Conservation (phyloP, 30 jellyfish, hydroid and myxozoan species). For the Hydractinia symbiolongicarpus region DNA sequence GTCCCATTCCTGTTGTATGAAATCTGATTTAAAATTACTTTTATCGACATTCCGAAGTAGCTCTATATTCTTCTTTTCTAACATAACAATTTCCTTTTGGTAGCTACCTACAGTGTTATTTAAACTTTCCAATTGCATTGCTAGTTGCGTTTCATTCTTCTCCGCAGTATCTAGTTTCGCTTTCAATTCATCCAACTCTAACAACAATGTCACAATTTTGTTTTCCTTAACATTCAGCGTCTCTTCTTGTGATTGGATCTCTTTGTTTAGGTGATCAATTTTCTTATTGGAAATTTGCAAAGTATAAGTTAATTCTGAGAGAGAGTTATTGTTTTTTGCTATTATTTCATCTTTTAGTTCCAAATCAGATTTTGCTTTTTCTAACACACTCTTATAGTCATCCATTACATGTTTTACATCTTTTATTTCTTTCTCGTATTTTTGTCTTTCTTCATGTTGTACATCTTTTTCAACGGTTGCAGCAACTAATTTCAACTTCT, state of each 20-base stretch:
- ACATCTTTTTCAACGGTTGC: background rate
- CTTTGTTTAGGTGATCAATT: background rate
- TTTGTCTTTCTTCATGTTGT: background rate
- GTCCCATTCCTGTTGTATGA: slow-evolving; percentile 10
- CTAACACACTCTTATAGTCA: slow-evolving; percentile 5
- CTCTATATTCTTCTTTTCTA: background rate
- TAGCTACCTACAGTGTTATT: background rate
- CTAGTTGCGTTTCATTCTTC: background rate
- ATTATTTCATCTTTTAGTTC: background rate
- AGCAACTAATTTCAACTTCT: background rate
- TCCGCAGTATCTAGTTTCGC: background rate
- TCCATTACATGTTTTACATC: background rate
- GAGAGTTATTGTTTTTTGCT: background rate
- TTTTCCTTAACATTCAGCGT: background rate
- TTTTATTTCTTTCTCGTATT: background rate
- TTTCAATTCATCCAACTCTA: background rate
- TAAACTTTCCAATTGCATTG: background rate
- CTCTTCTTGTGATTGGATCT: background rate
- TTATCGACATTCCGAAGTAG: background rate
- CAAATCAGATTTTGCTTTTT: background rate
- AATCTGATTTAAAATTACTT: background rate
- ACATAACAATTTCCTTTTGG: background rate
- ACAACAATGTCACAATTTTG: background rate
- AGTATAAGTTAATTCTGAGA: background rate
- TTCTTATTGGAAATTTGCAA: background rate